Evolutionary conservation across 1,140 invertebrate species (phyloP), one percentile per base, ranked within the genome.

Genomic region (Micrasema longulum): DNA sequence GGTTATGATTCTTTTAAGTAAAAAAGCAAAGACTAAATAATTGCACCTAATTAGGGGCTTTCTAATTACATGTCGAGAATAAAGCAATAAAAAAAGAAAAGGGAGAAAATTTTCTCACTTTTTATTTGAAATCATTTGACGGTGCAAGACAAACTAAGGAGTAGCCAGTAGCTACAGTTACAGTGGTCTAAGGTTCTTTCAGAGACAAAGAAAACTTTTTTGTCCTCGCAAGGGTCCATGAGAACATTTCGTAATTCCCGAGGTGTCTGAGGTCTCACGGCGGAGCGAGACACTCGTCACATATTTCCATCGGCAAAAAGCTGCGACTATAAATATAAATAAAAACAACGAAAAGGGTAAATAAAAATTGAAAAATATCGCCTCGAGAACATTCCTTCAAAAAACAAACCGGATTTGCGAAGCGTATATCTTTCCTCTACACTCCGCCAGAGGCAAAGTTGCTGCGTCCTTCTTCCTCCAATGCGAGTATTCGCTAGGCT

Each of bases 271-370:
- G 73, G 23, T 74, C 69, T 69, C 74, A 69, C 73, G 66, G 57
- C 68, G 41, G 43, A 71, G 73, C 70, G 74, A 60, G 63, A 70
- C 70, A 69, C 74, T 72, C 74, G 71, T 76, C 74, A 73, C 74
- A 76, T 76, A 76, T 73, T 73, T 76, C 71, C 70, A 55, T 62
- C 62, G 67, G 67, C 10, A 63, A 73, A 76, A 76, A 76, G 72
- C 41, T 57, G 64, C 52, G 57, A 64, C 73, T 71, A 75, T 75
- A 72, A 75, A 75, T 75, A 72, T 72, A 72, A 69, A 75, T 63
- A 72, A 75, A 75, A 75, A 75, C 45, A 65, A 47, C 69, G 62
- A 69, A 69, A 65, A 74, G 68, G 67, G 23, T 48, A 47, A 65
- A 74, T 69, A 69, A 70, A 71, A 74, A 74, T 71, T 65, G 68